Percentiles rank a stretch among this genome's conserved stretches.
Conservation (phyloP, 1,140 invertebrate species). For the Halyomorpha halys region DNA sequence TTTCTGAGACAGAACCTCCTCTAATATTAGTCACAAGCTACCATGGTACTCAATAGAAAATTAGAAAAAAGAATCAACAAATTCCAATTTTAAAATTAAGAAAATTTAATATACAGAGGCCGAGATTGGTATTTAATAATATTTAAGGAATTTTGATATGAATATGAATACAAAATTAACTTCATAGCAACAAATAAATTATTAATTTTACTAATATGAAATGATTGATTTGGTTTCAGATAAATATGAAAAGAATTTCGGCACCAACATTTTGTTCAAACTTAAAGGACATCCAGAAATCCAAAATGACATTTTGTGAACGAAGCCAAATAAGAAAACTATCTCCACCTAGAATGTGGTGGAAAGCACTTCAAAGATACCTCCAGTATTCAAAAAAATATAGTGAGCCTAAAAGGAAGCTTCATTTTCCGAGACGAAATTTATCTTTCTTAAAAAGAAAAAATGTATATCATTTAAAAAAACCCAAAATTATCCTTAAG, state of each 20-base stretch:
- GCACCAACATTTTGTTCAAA: slow-evolving; percentile 42
- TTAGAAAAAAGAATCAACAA: no score
- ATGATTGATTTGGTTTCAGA: slow-evolving; percentile 27
- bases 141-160: no score
- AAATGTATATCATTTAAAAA: neutral
- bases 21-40: no score
- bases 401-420: neutral
- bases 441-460: neutral
- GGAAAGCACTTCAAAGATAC: neutral
- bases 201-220: slow-evolving; percentile 4
- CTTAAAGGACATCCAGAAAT: neutral
- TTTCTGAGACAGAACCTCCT: no score
- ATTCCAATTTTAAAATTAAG: no score
- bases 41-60: no score
- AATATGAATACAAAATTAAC: no score
- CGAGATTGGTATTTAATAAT: no score
- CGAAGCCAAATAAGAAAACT: neutral
- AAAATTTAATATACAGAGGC: no score
- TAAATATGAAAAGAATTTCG: slow-evolving; percentile 40
- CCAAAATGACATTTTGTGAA: neutral
- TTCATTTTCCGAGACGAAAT: slow-evolving; percentile 9
- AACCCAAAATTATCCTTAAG: neutral
- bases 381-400: neutral
- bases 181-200: no score
- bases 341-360: neutral